Evolutionary conservation across 64 coral and sea anemone species (phyloP).

Genomic region (Orbicella faveolata): DNA sequence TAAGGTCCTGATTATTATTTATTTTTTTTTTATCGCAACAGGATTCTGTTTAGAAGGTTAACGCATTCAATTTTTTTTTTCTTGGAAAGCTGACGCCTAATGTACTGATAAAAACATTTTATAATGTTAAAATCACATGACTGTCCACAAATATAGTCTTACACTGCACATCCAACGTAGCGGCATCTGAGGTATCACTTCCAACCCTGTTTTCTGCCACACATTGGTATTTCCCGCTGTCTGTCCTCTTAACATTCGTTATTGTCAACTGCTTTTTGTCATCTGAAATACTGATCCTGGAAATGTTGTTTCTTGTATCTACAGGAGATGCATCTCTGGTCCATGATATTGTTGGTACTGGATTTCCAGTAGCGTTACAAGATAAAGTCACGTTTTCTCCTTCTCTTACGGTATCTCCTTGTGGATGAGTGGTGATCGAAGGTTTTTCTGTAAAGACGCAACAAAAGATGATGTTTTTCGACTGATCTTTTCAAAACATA

Average conservation of each 20-base stretch:
- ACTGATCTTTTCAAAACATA: background rate
- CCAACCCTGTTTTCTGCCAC: background rate
- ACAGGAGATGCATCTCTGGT: background rate
- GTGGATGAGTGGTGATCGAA: background rate
- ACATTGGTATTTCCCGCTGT: constrained; percentile 24
- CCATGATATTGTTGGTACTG: background rate
- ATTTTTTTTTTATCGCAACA: too few relatives aligned
- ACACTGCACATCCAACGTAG: background rate
- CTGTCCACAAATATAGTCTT: background rate
- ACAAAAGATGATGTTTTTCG: background rate
- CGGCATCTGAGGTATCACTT: background rate
- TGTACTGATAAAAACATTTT: background rate
- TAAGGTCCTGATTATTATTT: too few relatives aligned
- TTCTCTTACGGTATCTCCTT: background rate
- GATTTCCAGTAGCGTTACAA: constrained; percentile 6
- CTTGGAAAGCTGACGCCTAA: background rate
- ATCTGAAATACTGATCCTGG: background rate
- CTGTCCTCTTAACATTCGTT: background rate
- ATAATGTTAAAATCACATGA: background rate
- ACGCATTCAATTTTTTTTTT: too few relatives aligned
- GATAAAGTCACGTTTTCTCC: constrained; percentile 1
- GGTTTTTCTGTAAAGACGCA: constrained; percentile 1
- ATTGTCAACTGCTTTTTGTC: background rate
- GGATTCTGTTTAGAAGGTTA: too few relatives aligned
- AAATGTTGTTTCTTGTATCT: too few relatives aligned